A percentile compares a stretch with the other conserved stretches of the same genome.
These are phyloP conservation scores for Aplocera efformata DNA, from an alignment of 2,888 invertebrate species.

Conservation along the genomic window DNA sequence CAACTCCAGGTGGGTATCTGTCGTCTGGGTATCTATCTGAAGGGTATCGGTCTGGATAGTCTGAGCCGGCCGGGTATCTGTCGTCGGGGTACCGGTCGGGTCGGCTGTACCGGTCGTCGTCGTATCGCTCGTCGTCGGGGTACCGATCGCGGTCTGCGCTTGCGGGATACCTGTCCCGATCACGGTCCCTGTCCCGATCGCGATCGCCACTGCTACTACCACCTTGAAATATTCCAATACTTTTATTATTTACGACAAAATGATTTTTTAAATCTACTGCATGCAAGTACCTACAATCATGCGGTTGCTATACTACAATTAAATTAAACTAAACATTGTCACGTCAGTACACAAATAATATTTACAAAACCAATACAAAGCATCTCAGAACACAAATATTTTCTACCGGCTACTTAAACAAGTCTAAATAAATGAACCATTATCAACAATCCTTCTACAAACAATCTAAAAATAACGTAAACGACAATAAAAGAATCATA, in stretches of 20 bases:
- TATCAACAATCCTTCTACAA: slow-evolving; percentile 1
- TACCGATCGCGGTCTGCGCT: slow-evolving; percentile 63
- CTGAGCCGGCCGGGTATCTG: slow-evolving; percentile 78
- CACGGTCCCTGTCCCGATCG: slow-evolving; percentile 37
- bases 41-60: slow-evolving; percentile 62
- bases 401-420: slow-evolving; percentile 1
- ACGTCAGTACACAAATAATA: slow-evolving; percentile 1
- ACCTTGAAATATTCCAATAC: slow-evolving; percentile 50
- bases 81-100: slow-evolving; percentile 78
- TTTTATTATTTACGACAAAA: slow-evolving; percentile 2
- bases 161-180: slow-evolving; percentile 66
- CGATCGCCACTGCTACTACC: slow-evolving; percentile 56
- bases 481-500: too few species aligned
- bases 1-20: slow-evolving; percentile 69
- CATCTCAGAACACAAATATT: slow-evolving; percentile 5
- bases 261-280: neutral
- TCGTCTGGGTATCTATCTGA: slow-evolving; percentile 65
- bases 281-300: too few species aligned
- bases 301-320: neutral
- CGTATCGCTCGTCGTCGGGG: slow-evolving; percentile 75
- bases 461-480: neutral
- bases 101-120: slow-evolving; percentile 69
- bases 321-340: slow-evolving; percentile 1
- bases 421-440: slow-evolving; percentile 3
- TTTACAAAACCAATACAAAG: slow-evolving; percentile 7